Base-by-base conservation (phyloP, 2,113 vertebrate genomes). In the Propithecus coquereli region DNA sequence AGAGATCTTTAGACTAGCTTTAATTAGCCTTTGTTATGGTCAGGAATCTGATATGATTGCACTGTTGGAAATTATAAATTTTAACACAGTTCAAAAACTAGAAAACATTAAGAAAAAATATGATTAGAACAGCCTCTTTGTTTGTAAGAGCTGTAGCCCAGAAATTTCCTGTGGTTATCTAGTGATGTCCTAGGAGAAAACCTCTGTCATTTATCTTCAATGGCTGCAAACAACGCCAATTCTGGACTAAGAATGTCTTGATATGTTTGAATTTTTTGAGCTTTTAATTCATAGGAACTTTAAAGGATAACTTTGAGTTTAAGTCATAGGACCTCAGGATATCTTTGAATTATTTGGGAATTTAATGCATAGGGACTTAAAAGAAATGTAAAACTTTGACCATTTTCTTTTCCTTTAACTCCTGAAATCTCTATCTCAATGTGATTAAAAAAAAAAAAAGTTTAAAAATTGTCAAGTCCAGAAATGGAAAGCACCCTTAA, bases 271-370 rank as follows among this genome's bases (percentile, higher is more conserved):
- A 3, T 90, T 70, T 20, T 57, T n/a, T 71, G 45, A 66, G 23
- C 30, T 89, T 81, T 65, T 94, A 89, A 91, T 91, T 93, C 16
- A 59, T 59, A 77, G 0, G 30, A 37, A 89, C 52, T 71, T 93
- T 71, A 91, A 96, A 76, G 30, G n/a, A 18, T 88, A 54, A 70
- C 25, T 80, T 71, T 89, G 37, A 85, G 40, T 87, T 96, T 89
- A 88, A 89, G 66, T 94, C 40, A 52, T 45, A 86, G 32, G 73
- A 85, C 18, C 47, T 88, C 16, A 34, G 54, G 34, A 50, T 66
- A 59, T 20, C 8, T 77, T 93, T 88, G 76, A 80, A 17, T 63
- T 81, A 65, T 71, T 87, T 90, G 70, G 84, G 25, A 91, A 87
- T 89, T 89, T 77, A 97, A 91, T 77, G 8, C 16, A 81, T 22